Evolutionary conservation across 1,140 invertebrate genomes (phyloP).

Genomic region (Hydropsyche tenuis): DNA sequence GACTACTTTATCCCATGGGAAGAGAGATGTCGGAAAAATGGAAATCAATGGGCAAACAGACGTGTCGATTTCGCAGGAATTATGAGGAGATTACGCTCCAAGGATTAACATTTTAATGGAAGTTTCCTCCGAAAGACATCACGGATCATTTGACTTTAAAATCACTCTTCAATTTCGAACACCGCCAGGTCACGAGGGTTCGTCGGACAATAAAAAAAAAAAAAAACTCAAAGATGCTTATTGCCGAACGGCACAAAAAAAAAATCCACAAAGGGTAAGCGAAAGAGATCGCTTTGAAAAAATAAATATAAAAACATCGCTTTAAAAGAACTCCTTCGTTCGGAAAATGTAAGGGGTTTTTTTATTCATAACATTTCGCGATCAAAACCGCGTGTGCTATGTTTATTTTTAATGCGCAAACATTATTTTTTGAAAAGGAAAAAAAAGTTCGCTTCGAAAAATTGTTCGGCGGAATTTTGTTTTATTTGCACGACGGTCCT

Average conservation of each 20-base stretch:
- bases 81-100: neutral
- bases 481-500: too few species aligned
- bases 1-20: too few species aligned
- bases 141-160: constrained; percentile 20
- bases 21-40: too few species aligned
- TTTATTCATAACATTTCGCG: too few species aligned
- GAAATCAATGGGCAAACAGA: too few species aligned
- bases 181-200: neutral
- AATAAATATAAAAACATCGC: neutral
- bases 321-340: neutral
- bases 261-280: neutral
- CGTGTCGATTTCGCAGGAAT: neutral
- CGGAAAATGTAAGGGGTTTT: neutral
- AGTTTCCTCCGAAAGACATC: neutral
- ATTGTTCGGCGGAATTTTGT: too few species aligned
- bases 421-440: too few species aligned
- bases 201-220: neutral
- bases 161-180: neutral
- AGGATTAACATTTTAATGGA: constrained; percentile 21
- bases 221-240: neutral
- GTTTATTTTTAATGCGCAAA: too few species aligned
- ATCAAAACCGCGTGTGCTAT: too few species aligned
- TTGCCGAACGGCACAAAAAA: neutral
- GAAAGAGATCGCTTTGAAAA: neutral
- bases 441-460: too few species aligned